Evolutionary conservation across 53 echinoderm and acorn worm species (phyloP), one percentile per base, ranked within the genome.

Genomic region (Glandiceps talaboti): DNA sequence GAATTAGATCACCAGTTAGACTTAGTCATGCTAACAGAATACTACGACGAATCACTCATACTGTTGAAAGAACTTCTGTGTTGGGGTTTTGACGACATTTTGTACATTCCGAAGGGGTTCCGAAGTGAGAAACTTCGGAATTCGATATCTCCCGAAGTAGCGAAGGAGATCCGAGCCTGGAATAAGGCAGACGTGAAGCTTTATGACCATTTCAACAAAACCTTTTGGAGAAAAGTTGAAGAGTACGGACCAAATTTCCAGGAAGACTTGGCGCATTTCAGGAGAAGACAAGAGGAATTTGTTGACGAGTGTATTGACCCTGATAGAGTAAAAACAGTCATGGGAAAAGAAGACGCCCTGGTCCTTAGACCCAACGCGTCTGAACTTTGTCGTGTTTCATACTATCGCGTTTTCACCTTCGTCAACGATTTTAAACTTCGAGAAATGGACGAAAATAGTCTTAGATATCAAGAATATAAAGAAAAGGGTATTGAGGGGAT

Each of bases 161-260:
- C 25, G 32, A 64, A 27, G 1, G 26, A 32, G 26, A 89, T 89
- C 1, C 76, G 33, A 28, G 1, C 30, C 28, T 89, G 89, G 89
- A 85, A 73, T 27, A 79, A 75, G 1, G 85, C 74, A 27, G 89
- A 89, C 33, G 33, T 80, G 1, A 78, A 79, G 82, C 77, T 89
- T 12, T 89, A 85, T 30, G 81, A 89, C 28, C 75, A 80, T 29
- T 89, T 89, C 74, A 89, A 89, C 79, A 30, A 31, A 32, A 89
- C 89, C 12, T 89, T 89, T 73, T 89, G 89, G 89, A 30, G 14
- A 0, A 89, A 85, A 73, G 83, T 89, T 29, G 28, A 75, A 28
- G 80, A 78, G 0, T 89, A 89, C 31, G 89, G 89, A 14, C 76
- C 85, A 26, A 73, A 30, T 25, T 89, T 89, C 33, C 27, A 73